phyloP scores from a whole-genome alignment of 1,140 invertebrate species.

The Pseudomyrmex pallidus region DNA sequence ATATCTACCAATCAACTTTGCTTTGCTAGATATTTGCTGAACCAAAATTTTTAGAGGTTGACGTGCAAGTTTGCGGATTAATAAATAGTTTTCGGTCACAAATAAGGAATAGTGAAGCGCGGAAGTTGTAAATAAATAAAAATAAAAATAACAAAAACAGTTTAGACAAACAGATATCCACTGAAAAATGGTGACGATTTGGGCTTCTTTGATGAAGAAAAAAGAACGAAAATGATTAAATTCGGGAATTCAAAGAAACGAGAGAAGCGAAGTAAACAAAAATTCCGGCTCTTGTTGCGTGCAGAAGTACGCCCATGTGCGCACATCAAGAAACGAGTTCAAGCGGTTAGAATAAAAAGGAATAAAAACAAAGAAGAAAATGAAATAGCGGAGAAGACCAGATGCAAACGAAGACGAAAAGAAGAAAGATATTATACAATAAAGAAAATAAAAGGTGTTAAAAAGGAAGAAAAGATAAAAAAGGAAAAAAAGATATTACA shows the following conservation, averaged over 20 bases:
- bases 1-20: too few species aligned
- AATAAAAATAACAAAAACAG: background rate
- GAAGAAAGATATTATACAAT: constrained; percentile 33
- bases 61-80: too few species aligned
- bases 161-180: background rate
- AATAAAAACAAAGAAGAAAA: constrained; percentile 15
- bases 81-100: too few species aligned
- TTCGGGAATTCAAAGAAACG: constrained; percentile 83
- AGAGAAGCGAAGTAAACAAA: constrained; percentile 83
- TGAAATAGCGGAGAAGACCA: background rate
- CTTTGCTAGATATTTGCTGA: too few species aligned
- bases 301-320: constrained; percentile 40
- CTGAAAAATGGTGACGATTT: background rate
- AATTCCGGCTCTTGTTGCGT: constrained; percentile 78
- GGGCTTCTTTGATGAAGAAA: constrained; percentile 8
- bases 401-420: background rate
- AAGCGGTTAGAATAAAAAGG: background rate
- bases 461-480: constrained; percentile 12
- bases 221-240: constrained; percentile 43
- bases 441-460: background rate
- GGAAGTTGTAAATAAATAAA: background rate
- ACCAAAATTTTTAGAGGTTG: background rate
- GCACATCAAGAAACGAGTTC: constrained; percentile 25
- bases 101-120: background rate
- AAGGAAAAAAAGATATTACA: background rate